Evolutionary conservation across 2,113 vertebrate species (phyloP), one percentile per base, ranked within the genome.

Genomic region (Phaetusa simplex): DNA sequence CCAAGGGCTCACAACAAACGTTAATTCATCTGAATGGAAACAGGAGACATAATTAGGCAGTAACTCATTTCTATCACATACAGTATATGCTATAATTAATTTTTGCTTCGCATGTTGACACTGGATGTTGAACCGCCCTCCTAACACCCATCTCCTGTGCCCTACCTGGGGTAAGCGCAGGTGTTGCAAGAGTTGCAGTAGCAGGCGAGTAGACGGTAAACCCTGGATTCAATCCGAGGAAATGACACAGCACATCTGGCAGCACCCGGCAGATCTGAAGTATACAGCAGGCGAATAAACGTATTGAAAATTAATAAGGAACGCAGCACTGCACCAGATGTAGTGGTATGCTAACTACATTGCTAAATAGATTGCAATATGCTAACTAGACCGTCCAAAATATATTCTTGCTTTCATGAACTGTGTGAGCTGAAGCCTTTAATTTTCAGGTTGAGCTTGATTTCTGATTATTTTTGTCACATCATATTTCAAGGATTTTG

Each of bases 21-120:
- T 95, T 97, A 96, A 96, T 97, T 96, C 94, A 95, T 95, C 86
- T 90, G 95, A 97, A 95, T 87, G 86, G 96, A 95, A 97, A 91
- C 81, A 67, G 83, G 72, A 94, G 94, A 81, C 91, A 24, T 95
- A 87, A 95, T 97, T 97, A 96, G 92, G 96, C 90, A 90, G 78
- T 96, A 94, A 86, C 80, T 96, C 93, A 95, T 95, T 97, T 95
- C 96, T 88, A 67, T 93, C 84, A 72, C 84, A 83, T 88, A 11
- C 38, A 72, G 34, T 50, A 52, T 79, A 40, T 58, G 43, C 88
- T 84, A 38, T 47, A 91, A 95, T 94, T 96, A 96, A 94, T 96
- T 95, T 95, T 88, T 78, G 36, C 67, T 83, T 82, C 12, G 12
- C 5, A 1, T 80, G 50, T 86, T 95, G 81, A 27, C 55, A 11